These are phyloP conservation scores for Drosophila pullipes DNA, from an alignment of 2,888 invertebrate genomes.

Conservation along the genomic window DNA sequence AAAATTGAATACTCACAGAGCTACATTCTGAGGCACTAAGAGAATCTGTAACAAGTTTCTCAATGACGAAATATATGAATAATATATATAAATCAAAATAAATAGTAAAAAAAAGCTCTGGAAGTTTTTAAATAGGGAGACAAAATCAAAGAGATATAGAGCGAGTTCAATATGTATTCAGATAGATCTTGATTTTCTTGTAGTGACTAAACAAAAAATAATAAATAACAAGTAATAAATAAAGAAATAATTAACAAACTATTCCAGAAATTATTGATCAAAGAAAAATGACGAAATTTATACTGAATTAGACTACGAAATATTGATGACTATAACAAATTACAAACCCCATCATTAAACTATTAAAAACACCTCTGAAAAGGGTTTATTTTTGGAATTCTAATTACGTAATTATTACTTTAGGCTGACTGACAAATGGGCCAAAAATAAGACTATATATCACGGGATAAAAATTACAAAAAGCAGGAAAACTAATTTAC, in stretches of 20 bases:
- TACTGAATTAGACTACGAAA: background rate
- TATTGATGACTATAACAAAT: background rate
- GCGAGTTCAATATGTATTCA: background rate
- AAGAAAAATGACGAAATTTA: background rate
- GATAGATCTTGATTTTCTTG: background rate
- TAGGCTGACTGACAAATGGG: slow-evolving; percentile 12
- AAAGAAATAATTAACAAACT: background rate
- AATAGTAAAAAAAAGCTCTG: background rate
- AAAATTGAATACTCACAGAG: background rate
- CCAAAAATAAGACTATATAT: slow-evolving; percentile 13
- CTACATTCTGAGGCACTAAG: background rate
- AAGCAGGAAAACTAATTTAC: slow-evolving; percentile 12
- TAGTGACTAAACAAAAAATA: background rate
- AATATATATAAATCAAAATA: background rate
- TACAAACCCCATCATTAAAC: background rate
- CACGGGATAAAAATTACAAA: slow-evolving; percentile 17
- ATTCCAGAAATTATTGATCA: background rate
- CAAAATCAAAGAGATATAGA: background rate
- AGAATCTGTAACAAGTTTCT: background rate
- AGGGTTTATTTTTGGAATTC: background rate
- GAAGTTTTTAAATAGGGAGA: background rate
- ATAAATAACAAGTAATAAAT: background rate
- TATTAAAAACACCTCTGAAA: background rate
- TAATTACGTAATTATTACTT: slow-evolving; percentile 6
- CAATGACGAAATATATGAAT: background rate